These are phyloP conservation scores for Bradypodion ventrale DNA, from an alignment of 2,797 vertebrate genomes.

Conservation along the genomic window DNA sequence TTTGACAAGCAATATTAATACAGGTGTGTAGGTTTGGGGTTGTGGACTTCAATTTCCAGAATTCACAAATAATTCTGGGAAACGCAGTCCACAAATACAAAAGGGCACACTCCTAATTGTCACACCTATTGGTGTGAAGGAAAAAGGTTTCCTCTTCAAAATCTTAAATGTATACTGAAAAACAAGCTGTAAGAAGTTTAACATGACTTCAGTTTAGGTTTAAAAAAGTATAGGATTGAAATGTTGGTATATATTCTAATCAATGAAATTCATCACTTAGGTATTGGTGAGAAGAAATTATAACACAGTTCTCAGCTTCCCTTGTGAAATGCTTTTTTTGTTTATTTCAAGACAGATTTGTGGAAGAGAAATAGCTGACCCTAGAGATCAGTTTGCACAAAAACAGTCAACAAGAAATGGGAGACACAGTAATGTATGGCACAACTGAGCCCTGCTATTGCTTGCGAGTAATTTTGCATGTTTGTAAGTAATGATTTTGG, in stretches of 20 bases:
- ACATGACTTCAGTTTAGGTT: not conserved
- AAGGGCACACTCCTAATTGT: too few relatives aligned
- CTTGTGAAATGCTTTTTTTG: conserved; percentile 34
- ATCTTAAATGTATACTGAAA: not conserved
- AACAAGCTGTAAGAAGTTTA: not conserved
- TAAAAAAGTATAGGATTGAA: not conserved
- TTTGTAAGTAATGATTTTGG: conserved; percentile 44
- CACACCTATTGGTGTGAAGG: not conserved
- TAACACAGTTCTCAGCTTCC: conserved; percentile 18
- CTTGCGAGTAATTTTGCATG: conserved; percentile 38
- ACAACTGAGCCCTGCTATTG: conserved; percentile 21
- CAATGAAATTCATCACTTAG: not conserved
- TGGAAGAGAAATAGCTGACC: not conserved
- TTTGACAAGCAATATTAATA: not conserved
- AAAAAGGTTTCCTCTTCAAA: not conserved
- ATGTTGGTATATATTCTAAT: not conserved
- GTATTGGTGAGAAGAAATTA: conserved; percentile 34
- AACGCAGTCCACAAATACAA: too few relatives aligned
- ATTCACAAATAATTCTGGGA: too few relatives aligned
- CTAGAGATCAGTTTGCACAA: conserved; percentile 8
- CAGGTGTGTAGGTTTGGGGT: too few relatives aligned
- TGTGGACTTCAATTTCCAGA: too few relatives aligned
- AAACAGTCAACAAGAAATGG: conserved; percentile 9
- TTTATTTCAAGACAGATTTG: conserved; percentile 5
- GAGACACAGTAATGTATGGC: conserved; percentile 53